phyloP scores from a whole-genome alignment of 2,888 invertebrate species.

The Lasius platythorax region DNA sequence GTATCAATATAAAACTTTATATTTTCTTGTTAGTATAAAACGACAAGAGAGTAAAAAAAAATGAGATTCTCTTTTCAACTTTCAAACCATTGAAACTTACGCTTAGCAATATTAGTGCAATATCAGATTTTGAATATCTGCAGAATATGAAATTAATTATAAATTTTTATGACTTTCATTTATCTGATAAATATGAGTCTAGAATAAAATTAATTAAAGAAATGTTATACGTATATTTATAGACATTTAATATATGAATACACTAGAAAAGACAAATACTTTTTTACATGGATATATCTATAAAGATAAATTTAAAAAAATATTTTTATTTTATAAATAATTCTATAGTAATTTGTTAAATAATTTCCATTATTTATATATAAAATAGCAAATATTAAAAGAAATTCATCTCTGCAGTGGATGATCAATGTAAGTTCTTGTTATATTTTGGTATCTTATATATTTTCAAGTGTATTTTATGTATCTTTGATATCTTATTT shows the following conservation, averaged over 20 bases:
- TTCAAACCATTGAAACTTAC: not conserved
- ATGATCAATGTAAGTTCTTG: no score
- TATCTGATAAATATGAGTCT: not conserved
- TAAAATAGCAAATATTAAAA: no score
- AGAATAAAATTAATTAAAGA: not conserved
- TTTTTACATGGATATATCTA: not conserved
- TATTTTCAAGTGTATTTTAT: no score
- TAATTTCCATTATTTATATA: not conserved
- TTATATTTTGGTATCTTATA: no score
- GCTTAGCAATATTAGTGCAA: not conserved
- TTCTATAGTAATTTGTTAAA: not conserved
- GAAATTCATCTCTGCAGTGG: no score
- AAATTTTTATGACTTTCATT: not conserved
- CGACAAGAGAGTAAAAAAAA: not conserved
- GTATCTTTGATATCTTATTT: not conserved
- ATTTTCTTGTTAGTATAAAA: not conserved
- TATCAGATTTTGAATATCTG: not conserved
- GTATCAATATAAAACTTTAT: not conserved
- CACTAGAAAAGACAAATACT: not conserved
- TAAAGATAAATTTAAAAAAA: not conserved
- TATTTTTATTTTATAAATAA: not conserved
- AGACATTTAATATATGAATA: not conserved
- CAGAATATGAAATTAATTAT: conserved; percentile 21
- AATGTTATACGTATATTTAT: not conserved
- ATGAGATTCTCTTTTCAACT: conserved; percentile 5